Evolutionary conservation across 2,113 vertebrate species (phyloP).

Genomic region (Oreochromis tanganicae): DNA sequence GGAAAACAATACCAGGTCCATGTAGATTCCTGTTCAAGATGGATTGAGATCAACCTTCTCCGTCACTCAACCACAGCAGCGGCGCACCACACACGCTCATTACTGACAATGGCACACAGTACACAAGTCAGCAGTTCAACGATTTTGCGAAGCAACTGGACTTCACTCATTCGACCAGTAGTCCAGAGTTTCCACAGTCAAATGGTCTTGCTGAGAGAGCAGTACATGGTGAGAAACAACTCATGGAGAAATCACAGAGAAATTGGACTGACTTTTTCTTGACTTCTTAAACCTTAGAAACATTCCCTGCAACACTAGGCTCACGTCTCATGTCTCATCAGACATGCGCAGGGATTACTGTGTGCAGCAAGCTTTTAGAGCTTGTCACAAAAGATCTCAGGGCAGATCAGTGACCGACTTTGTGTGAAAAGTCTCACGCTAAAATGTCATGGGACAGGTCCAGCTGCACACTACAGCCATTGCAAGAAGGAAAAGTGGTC

Average conservation of each 20-base stretch:
- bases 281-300: background rate
- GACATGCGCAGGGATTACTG: background rate
- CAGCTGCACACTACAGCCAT: background rate
- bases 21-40: background rate
- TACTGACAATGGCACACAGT: background rate
- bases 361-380: background rate
- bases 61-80: background rate
- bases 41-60: background rate
- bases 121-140: background rate
- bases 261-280: background rate
- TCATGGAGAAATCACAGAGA: background rate
- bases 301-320: background rate
- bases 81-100: background rate
- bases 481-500: background rate
- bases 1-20: background rate
- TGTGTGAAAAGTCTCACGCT: background rate
- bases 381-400: fast-evolving
- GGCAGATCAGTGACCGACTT: background rate
- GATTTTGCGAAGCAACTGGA: background rate
- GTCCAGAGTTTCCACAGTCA: background rate
- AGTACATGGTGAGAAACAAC: background rate
- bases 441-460: background rate
- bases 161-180: background rate
- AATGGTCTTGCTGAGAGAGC: background rate
- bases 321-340: background rate